Percentiles rank a stretch among this genome's conserved stretches.
phyloP scores from a whole-genome alignment of 2,888 invertebrate genomes.

The Clostera curtula region DNA sequence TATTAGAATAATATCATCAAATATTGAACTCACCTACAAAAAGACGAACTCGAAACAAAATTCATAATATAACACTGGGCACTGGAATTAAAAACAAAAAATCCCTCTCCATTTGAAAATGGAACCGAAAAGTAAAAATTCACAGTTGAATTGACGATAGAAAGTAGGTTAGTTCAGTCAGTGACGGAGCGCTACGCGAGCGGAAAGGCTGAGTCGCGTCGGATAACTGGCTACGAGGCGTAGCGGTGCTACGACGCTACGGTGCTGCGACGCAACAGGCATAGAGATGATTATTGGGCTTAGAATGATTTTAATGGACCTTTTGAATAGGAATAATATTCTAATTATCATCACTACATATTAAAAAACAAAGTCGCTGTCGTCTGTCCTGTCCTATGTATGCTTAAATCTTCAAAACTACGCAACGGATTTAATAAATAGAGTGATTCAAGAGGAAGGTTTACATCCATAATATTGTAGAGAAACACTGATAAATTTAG shows the following conservation, averaged over 20 bases:
- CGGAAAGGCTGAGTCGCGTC: constrained; percentile 51
- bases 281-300: too few species aligned
- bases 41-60: constrained; percentile 23
- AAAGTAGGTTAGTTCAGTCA: constrained; percentile 39
- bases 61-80: constrained; percentile 31
- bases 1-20: constrained; percentile 11
- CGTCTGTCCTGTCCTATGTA: too few species aligned
- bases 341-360: background rate
- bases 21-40: constrained; percentile 28
- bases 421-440: too few species aligned
- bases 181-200: constrained; percentile 43
- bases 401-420: too few species aligned
- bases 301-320: constrained; percentile 19
- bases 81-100: constrained; percentile 20
- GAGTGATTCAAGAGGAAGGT: too few species aligned
- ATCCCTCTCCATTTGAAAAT: constrained; percentile 29
- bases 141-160: constrained; percentile 24
- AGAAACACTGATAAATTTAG: too few species aligned
- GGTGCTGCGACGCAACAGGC: constrained; percentile 58
- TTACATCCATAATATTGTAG: too few species aligned
- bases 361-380: constrained; percentile 3
- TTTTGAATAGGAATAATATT: constrained; percentile 5
- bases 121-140: constrained; percentile 19
- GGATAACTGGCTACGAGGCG: constrained; percentile 58
- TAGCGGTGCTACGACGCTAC: constrained; percentile 38